These are phyloP conservation scores for Cinclus cinclus DNA, from an alignment of 2,113 vertebrate species.

Conservation along the genomic window DNA sequence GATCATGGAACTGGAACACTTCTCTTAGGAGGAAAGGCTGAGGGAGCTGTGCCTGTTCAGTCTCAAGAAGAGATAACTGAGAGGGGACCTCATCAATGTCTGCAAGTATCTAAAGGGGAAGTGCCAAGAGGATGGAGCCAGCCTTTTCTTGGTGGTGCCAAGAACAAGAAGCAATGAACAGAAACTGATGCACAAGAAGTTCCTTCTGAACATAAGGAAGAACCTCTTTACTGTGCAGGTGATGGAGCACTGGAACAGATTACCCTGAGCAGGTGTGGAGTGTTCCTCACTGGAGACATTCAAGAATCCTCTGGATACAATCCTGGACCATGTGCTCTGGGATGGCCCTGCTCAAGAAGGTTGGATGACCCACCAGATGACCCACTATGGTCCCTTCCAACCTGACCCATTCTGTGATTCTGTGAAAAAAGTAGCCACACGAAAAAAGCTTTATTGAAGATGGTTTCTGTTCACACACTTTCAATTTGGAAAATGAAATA, in stretches of 20 bases:
- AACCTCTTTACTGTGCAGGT: background rate
- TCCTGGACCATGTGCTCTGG: background rate
- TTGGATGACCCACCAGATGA: background rate
- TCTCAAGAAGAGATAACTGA: background rate
- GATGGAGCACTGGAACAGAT: background rate
- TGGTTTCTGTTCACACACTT: background rate
- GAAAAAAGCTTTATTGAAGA: background rate
- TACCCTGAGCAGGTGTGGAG: background rate
- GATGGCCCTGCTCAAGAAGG: background rate
- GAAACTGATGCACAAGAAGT: background rate
- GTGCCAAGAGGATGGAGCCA: background rate
- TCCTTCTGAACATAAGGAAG: background rate
- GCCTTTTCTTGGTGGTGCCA: background rate
- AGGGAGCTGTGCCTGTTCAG: background rate
- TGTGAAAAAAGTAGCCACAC: background rate
- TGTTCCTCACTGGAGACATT: background rate
- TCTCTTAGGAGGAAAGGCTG: background rate
- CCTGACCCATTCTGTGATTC: background rate
- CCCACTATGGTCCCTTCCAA: background rate
- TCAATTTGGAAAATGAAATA: background rate
- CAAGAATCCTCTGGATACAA: rapidly evolving
- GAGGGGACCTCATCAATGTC: background rate
- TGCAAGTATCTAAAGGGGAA: rapidly evolving
- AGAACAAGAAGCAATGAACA: rapidly evolving
- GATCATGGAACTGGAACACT: background rate